These are phyloP conservation scores for Ophiodon elongatus DNA, from an alignment of 2,113 vertebrate species.

Conservation along the genomic window DNA sequence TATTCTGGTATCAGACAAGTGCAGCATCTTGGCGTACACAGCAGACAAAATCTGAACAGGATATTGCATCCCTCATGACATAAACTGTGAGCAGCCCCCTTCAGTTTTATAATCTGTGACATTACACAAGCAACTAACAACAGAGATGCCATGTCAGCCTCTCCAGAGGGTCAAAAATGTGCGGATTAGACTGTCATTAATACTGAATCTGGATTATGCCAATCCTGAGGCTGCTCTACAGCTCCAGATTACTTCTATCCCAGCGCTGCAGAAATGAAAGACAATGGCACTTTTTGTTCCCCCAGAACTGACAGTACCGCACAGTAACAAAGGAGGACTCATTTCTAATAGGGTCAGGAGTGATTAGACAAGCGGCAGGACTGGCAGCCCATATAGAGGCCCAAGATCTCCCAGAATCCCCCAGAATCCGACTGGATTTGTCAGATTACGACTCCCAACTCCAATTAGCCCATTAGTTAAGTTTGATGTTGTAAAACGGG, in stretches of 20 bases:
- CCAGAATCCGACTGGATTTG: slow-evolving; percentile 66
- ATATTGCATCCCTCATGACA: slow-evolving; percentile 60
- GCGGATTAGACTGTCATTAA: slow-evolving; percentile 80
- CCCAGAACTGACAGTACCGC: slow-evolving; percentile 66
- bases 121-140: slow-evolving; percentile 58
- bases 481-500: slow-evolving; percentile 22
- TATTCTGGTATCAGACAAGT: slow-evolving; percentile 42
- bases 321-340: slow-evolving; percentile 78
- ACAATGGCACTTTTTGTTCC: slow-evolving; percentile 83
- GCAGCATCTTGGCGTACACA: slow-evolving; percentile 39
- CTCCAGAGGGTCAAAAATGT: slow-evolving; percentile 67
- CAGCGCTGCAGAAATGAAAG: slow-evolving; percentile 58
- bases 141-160: slow-evolving; percentile 61
- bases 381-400: slow-evolving; percentile 40
- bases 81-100: slow-evolving; percentile 35
- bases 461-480: slow-evolving; percentile 57
- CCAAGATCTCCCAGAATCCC: slow-evolving; percentile 60
- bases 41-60: slow-evolving; percentile 50
- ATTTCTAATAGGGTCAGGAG: slow-evolving; percentile 77
- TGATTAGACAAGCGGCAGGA: slow-evolving; percentile 74
- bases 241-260: slow-evolving; percentile 76
- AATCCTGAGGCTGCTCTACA: slow-evolving; percentile 73
- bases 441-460: slow-evolving; percentile 63
- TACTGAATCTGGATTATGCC: slow-evolving; percentile 83
- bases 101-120: slow-evolving; percentile 48